Conservation (phyloP, 1,140 invertebrate species). For the Pectinophora gossypiella region DNA sequence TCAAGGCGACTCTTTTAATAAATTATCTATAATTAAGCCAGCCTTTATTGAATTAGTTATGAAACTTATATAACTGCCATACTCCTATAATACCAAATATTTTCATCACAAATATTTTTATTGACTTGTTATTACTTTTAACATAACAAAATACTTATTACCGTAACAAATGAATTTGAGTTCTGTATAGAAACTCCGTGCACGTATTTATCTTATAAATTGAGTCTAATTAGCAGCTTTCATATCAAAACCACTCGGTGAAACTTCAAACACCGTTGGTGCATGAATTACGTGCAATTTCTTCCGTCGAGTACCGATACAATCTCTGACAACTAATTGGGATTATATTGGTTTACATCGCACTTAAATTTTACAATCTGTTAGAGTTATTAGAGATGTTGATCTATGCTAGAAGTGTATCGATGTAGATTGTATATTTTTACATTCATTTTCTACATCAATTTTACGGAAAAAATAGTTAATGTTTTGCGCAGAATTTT, state of each 20-base stretch:
- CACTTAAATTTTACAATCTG: not conserved
- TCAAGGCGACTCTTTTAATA: not conserved
- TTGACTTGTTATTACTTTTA: no score
- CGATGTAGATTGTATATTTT: no score
- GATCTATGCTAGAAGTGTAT: no score
- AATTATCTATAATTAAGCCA: not conserved
- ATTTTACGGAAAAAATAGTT: no score
- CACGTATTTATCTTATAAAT: slow-evolving; percentile 1
- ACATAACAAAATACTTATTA: no score
- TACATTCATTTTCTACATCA: no score
- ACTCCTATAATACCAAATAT: no score
- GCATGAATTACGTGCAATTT: slow-evolving; percentile 31
- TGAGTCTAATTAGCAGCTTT: slow-evolving; percentile 37
- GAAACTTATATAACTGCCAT: no score
- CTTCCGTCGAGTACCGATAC: not conserved
- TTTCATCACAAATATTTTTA: no score
- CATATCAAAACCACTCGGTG: slow-evolving; percentile 32
- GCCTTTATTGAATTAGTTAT: slow-evolving; percentile 6
- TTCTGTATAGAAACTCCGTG: not conserved
- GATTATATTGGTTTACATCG: not conserved
- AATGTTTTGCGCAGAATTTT: no score
- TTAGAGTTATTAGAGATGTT: no score
- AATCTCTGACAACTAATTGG: not conserved
- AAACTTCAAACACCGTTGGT: slow-evolving; percentile 23
- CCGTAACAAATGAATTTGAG: no score